Conservation (phyloP, 1,140 invertebrate species). For the Aleiodes sp. region DNA sequence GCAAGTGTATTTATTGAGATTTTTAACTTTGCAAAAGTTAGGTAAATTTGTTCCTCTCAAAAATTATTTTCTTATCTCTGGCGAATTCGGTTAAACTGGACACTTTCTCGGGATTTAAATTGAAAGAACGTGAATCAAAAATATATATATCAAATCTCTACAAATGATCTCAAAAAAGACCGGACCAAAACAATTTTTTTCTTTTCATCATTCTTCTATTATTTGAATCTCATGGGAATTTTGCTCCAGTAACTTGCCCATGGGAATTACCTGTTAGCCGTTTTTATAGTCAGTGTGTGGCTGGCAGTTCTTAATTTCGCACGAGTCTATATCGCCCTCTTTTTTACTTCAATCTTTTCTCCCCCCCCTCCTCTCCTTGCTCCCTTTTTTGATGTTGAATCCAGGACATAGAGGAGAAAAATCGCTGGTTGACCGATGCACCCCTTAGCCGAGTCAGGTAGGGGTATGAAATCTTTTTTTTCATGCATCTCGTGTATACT, state of each 20-base stretch:
- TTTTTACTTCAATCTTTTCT: neutral
- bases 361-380: conserved; percentile 2
- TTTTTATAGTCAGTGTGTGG: conserved; percentile 11
- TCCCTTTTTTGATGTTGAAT: conserved; percentile 6
- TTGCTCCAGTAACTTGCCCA: conserved; percentile 11
- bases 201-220: conserved; percentile 10
- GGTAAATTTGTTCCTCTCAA: too few species aligned
- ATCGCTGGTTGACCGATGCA: conserved; percentile 11
- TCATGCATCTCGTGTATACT: neutral
- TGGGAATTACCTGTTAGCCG: conserved; percentile 7
- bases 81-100: too few species aligned
- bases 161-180: too few species aligned
- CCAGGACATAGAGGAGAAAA: neutral
- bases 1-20: neutral
- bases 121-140: too few species aligned
- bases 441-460: conserved; percentile 9
- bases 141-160: too few species aligned
- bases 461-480: conserved; percentile 9
- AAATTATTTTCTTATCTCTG: too few species aligned
- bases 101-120: too few species aligned
- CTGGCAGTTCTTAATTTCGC: conserved; percentile 1
- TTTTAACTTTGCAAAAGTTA: neutral
- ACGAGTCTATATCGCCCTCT: conserved; percentile 5
- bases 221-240: conserved; percentile 9
- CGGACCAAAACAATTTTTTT: conserved; percentile 1